Conservation (phyloP, 2,888 invertebrate genomes). For the Sericinus montela region DNA sequence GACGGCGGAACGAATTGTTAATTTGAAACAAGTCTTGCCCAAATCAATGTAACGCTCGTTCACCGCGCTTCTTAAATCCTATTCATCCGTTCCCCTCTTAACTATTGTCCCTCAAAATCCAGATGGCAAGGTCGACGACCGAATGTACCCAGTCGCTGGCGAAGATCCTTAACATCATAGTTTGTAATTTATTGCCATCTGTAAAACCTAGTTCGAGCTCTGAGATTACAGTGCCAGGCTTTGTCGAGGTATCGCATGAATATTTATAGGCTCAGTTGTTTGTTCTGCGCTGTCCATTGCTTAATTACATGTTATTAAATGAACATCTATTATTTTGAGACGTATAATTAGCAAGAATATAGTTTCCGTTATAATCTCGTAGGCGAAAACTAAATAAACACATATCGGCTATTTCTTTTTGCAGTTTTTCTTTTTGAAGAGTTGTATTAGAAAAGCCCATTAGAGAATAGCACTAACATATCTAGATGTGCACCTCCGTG, state of each 20-base stretch:
- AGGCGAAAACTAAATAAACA: too few species aligned
- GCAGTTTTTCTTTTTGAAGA: too few species aligned
- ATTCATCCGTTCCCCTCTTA: slow-evolving; percentile 22
- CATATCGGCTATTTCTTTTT: too few species aligned
- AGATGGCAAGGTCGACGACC: slow-evolving; percentile 50
- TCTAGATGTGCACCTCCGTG: too few species aligned
- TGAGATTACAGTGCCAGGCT: slow-evolving; percentile 12
- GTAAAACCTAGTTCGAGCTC: slow-evolving; percentile 26
- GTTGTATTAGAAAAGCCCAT: too few species aligned
- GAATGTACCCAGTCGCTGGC: background rate
- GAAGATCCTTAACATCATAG: slow-evolving; percentile 44
- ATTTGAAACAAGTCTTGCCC: slow-evolving; percentile 18
- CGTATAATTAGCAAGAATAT: too few species aligned
- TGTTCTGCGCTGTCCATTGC: slow-evolving; percentile 4
- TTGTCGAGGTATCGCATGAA: slow-evolving; percentile 8
- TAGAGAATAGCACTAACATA: too few species aligned
- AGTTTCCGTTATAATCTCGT: too few species aligned
- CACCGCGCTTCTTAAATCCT: slow-evolving; percentile 26
- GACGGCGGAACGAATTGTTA: background rate
- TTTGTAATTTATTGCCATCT: slow-evolving; percentile 43
- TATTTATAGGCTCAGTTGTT: slow-evolving; percentile 12
- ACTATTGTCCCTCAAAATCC: slow-evolving; percentile 51
- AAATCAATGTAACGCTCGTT: slow-evolving; percentile 32
- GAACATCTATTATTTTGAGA: background rate
- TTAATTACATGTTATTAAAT: slow-evolving; percentile 9